Percentiles rank a stretch among this genome's conserved stretches.
These are phyloP conservation scores for Vulpes ferrilata DNA, from an alignment of 2,113 vertebrate species.

Conservation along the genomic window DNA sequence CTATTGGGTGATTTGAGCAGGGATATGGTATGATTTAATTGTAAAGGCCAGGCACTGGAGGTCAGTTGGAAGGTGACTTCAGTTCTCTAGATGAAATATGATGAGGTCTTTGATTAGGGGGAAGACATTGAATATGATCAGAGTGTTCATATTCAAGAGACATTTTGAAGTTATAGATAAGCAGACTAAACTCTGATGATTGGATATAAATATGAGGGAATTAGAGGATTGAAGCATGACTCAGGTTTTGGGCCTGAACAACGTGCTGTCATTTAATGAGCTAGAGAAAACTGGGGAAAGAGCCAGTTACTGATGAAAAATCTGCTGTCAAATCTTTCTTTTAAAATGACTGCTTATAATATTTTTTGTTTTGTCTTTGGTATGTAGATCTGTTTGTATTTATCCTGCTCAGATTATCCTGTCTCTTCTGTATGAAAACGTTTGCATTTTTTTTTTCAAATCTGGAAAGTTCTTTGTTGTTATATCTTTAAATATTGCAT, in stretches of 20 bases:
- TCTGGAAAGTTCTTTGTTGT: neutral
- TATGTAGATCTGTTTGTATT: constrained; percentile 4
- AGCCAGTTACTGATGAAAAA: neutral
- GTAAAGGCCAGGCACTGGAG: neutral
- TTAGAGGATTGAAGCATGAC: neutral
- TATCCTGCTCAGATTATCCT: neutral
- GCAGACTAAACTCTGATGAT: neutral
- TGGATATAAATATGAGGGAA: neutral
- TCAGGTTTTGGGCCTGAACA: neutral
- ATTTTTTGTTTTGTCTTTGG: neutral
- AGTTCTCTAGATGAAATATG: neutral
- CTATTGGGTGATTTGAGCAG: neutral
- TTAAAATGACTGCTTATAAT: neutral
- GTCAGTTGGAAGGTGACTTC: neutral
- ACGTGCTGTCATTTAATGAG: neutral
- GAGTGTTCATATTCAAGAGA: neutral
- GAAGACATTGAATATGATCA: neutral
- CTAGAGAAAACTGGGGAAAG: neutral
- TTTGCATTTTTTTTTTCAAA: neutral
- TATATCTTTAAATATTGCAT: neutral
- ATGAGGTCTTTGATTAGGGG: neutral
- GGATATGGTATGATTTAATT: neutral
- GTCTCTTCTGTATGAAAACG: neutral
- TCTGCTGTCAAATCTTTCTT: neutral
- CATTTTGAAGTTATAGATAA: neutral